Base-by-base conservation (phyloP, 1,140 invertebrate genomes). In the Nymphalis io region DNA sequence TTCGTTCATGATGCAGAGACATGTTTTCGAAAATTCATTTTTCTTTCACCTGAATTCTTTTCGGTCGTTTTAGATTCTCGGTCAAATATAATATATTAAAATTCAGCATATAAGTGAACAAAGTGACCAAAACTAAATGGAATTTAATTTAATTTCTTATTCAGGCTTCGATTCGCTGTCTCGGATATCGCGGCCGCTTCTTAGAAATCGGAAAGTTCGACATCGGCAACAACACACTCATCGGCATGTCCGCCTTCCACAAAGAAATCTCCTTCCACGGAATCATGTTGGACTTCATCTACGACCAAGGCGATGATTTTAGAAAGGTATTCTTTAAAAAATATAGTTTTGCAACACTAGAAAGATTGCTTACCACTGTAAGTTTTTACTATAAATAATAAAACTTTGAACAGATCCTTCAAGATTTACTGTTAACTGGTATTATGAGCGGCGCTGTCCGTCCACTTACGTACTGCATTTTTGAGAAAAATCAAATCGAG, bases 191-290 rank as follows among this genome's bases (percentile, higher is more conserved):
- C 1, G 96, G 95, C 2, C 92, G 94, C 23, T 96, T 96, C 84
- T 80, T 96, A 2, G 96, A 97, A 88, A 96, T 97, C 38, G 96
- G 96, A 16, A 96, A 96, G 78, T 95, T 95, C 70, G 95, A 96
- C 84, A 92, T 96, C 69, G 92, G 90, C 0, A 93, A 94, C 57
- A 94, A 96, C 70, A 95, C 93, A 21, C 81, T 92, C 20, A 87
- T 96, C 21, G 94, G 94, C 84, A 95, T 95, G 94, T 92, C 96
- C 53, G 91, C 96, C 51, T 98, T 99, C 89, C 90, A 95, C 42
- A 95, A 95, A 61, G 97, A 98, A 82, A 94, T 95, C 5, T 96
- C 95, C 82, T 96, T 98, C 92, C 96, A 97, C 91, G 97, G 97
- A 42, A 95, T 98, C 69, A 93, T 98, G 80, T 93, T 98, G 77